phyloP scores from a whole-genome alignment of 2,113 vertebrate genomes.

The Morone saxatilis region DNA sequence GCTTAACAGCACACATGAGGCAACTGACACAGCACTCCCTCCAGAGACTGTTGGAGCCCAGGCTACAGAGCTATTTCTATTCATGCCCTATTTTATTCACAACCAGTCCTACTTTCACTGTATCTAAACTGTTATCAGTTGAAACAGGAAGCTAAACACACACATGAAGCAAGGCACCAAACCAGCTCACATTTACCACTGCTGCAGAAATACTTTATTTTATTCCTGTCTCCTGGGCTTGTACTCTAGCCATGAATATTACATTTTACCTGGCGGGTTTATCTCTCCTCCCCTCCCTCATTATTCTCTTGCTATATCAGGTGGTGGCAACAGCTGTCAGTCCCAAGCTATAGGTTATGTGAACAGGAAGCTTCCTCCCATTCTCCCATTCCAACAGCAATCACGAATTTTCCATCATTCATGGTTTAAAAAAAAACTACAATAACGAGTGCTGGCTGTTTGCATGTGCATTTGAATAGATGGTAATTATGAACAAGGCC shows the following conservation, averaged over 20 bases:
- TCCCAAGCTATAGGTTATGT: slow-evolving; percentile 26
- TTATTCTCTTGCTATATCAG: slow-evolving; percentile 41
- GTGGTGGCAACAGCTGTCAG: slow-evolving; percentile 46
- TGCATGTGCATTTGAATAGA: not conserved
- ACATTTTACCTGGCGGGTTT: slow-evolving; percentile 13
- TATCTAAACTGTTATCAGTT: slow-evolving; percentile 57
- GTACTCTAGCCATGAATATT: slow-evolving; percentile 21
- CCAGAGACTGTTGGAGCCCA: slow-evolving; percentile 50
- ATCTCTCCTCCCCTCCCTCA: slow-evolving; percentile 7
- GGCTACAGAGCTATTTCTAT: slow-evolving; percentile 73
- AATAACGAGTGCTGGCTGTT: not conserved
- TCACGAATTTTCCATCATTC: slow-evolving; percentile 25
- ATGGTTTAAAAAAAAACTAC: not conserved
- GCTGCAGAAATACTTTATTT: slow-evolving; percentile 8
- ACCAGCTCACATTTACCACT: slow-evolving; percentile 1
- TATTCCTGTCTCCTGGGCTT: not conserved
- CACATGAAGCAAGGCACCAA: slow-evolving; percentile 21
- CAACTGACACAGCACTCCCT: slow-evolving; percentile 62
- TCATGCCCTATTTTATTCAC: slow-evolving; percentile 76
- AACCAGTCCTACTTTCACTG: slow-evolving; percentile 67
- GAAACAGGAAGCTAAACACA: slow-evolving; percentile 24
- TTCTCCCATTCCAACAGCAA: slow-evolving; percentile 2
- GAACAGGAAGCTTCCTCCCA: slow-evolving; percentile 11
- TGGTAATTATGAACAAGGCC: not conserved
- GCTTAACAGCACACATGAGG: slow-evolving; percentile 46